Percentiles rank a stretch among this genome's conserved stretches.
phyloP scores from a whole-genome alignment of 2,113 vertebrate species.

The Perognathus longimembris region DNA sequence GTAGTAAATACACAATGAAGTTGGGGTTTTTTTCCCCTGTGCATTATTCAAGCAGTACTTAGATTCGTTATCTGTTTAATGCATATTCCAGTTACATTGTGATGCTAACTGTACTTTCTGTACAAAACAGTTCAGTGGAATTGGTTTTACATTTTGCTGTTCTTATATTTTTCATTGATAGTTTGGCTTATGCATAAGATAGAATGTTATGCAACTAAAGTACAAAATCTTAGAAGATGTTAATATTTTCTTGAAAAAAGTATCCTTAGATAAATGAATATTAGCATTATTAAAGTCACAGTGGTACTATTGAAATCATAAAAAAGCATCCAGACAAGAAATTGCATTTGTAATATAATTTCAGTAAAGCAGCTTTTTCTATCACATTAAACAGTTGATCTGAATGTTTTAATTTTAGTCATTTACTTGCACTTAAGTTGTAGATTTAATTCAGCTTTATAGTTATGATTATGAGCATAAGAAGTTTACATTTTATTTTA shows the following conservation, averaged over 20 bases:
- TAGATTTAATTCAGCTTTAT: constrained; percentile 33
- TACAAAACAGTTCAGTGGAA: not conserved
- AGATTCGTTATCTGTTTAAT: not conserved
- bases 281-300: not conserved
- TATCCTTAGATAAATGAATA: not conserved
- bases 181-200: constrained; percentile 27
- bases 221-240: not conserved
- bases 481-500: constrained; percentile 1
- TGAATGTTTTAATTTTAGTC: constrained; percentile 33
- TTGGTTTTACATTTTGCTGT: constrained; percentile 43
- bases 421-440: constrained; percentile 44
- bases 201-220: constrained; percentile 19
- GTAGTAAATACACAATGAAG: not conserved
- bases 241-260: not conserved
- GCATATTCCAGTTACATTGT: not conserved
- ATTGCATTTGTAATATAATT: constrained; percentile 30
- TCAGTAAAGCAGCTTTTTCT: not conserved
- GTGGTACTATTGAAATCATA: not conserved
- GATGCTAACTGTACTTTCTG: not conserved
- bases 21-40: not conserved
- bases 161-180: constrained; percentile 12
- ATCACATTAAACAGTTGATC: not conserved
- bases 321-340: not conserved
- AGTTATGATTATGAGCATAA: not conserved
- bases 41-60: not conserved